phyloP scores from a whole-genome alignment of 2,888 invertebrate genomes.

The Muschampia staudingeri region DNA sequence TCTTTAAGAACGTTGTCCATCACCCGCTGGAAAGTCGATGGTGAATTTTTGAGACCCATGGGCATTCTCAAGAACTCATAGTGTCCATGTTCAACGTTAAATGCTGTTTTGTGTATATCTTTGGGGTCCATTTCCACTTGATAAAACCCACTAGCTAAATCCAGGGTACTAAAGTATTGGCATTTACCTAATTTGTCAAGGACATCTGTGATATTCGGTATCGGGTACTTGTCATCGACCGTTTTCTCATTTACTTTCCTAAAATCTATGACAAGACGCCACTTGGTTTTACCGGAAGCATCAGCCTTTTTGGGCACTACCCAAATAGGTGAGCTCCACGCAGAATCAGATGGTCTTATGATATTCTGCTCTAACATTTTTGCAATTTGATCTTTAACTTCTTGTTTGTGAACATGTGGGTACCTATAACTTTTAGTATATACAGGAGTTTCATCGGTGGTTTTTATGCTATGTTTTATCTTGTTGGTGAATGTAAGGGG shows the following conservation, averaged over 20 bases:
- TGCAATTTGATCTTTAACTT: slow-evolving; percentile 47
- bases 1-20: slow-evolving; percentile 44
- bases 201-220: not conserved
- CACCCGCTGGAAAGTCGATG: slow-evolving; percentile 69
- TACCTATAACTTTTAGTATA: slow-evolving; percentile 56
- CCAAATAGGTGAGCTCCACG: slow-evolving; percentile 43
- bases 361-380: slow-evolving; percentile 55
- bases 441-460: slow-evolving; percentile 50
- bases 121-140: slow-evolving; percentile 60
- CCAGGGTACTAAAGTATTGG: slow-evolving; percentile 6
- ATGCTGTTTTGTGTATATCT: slow-evolving; percentile 67
- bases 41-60: slow-evolving; percentile 68
- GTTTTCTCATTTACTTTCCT: not conserved
- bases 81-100: slow-evolving; percentile 68
- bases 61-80: slow-evolving; percentile 70
- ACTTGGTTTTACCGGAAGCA: slow-evolving; percentile 20
- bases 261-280: slow-evolving; percentile 10
- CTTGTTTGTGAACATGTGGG: slow-evolving; percentile 46
- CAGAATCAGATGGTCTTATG: slow-evolving; percentile 49
- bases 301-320: slow-evolving; percentile 27
- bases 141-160: slow-evolving; percentile 62
- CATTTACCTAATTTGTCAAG: slow-evolving; percentile 1
- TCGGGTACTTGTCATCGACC: not conserved
- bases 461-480: slow-evolving; percentile 42
- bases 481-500: slow-evolving; percentile 35